Percentiles rank a stretch among this genome's conserved stretches.
Conservation (phyloP, 2,113 vertebrate species). For the Siniperca knerii region DNA sequence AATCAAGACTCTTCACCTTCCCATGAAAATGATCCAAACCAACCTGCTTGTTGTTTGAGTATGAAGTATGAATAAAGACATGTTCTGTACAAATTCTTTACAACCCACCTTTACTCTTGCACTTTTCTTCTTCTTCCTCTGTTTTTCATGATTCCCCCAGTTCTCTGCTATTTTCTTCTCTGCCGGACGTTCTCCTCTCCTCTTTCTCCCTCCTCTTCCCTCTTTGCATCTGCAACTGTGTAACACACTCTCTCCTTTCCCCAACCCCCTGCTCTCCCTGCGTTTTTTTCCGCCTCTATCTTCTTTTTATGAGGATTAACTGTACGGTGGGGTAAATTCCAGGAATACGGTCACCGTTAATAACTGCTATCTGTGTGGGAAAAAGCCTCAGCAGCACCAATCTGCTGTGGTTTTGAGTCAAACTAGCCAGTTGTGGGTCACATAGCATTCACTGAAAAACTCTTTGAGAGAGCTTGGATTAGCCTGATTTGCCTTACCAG, state of each 20-base stretch:
- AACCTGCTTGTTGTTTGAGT: not conserved
- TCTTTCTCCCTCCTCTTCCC: slow-evolving; percentile 8
- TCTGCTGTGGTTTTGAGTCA: slow-evolving; percentile 9
- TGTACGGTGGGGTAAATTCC: slow-evolving; percentile 69
- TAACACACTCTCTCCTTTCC: not conserved
- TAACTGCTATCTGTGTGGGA: slow-evolving; percentile 72
- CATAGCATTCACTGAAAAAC: not conserved
- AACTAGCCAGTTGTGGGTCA: not conserved
- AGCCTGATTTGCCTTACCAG: not conserved
- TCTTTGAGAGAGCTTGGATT: not conserved
- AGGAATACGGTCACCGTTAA: slow-evolving; percentile 67
- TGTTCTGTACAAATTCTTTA: not conserved
- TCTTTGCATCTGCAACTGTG: not conserved
- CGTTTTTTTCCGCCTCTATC: not conserved
- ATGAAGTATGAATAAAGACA: not conserved
- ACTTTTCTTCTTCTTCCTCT: not conserved
- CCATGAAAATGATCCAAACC: not conserved
- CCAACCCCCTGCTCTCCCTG: not conserved
- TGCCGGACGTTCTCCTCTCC: not conserved
- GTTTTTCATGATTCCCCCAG: not conserved
- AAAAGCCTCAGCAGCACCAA: slow-evolving; percentile 28
- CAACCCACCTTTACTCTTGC: not conserved
- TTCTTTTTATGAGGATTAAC: slow-evolving; percentile 73
- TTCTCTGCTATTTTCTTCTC: slow-evolving; percentile 8
- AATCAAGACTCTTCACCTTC: not conserved